phyloP scores from a whole-genome alignment of 1,140 invertebrate genomes.

The Euwallacea fornicatus region DNA sequence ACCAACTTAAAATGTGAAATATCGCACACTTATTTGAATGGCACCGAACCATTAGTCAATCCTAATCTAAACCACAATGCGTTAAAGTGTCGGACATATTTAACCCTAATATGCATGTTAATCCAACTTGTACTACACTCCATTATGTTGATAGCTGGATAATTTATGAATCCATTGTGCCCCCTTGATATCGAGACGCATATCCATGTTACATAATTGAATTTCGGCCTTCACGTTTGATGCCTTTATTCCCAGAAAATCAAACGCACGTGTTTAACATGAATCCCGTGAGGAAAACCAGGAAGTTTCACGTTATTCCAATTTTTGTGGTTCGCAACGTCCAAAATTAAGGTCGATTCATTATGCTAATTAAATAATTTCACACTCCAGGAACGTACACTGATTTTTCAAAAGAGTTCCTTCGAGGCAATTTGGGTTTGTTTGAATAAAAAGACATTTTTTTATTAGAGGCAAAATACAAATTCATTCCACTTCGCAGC shows the following conservation, averaged over 20 bases:
- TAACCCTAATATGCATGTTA: constrained; percentile 7
- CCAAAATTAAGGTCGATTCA: not conserved
- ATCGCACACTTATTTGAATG: too few relatives aligned
- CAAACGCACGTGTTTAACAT: not conserved
- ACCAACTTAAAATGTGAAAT: too few relatives aligned
- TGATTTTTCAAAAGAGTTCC: not conserved
- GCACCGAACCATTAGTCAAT: not conserved
- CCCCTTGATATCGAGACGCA: not conserved
- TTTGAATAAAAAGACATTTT: too few relatives aligned
- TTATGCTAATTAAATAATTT: constrained; percentile 3
- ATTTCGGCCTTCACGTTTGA: not conserved
- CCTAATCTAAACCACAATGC: constrained; percentile 1
- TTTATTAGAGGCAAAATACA: too few relatives aligned
- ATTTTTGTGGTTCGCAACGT: too few relatives aligned
- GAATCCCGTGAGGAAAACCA: not conserved
- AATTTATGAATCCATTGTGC: not conserved
- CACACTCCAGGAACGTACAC: not conserved
- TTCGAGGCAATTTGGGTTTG: too few relatives aligned
- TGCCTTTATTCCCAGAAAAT: not conserved
- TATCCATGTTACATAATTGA: not conserved
- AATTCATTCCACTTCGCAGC: too few relatives aligned
- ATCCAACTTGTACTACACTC: not conserved
- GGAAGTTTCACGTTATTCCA: not conserved
- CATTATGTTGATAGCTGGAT: not conserved
- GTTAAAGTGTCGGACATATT: constrained; percentile 6